A percentile compares a stretch with the other conserved stretches of the same genome.
These are phyloP conservation scores for Pomacea canaliculata DNA, from an alignment of 2,888 invertebrate genomes.

Conservation along the genomic window DNA sequence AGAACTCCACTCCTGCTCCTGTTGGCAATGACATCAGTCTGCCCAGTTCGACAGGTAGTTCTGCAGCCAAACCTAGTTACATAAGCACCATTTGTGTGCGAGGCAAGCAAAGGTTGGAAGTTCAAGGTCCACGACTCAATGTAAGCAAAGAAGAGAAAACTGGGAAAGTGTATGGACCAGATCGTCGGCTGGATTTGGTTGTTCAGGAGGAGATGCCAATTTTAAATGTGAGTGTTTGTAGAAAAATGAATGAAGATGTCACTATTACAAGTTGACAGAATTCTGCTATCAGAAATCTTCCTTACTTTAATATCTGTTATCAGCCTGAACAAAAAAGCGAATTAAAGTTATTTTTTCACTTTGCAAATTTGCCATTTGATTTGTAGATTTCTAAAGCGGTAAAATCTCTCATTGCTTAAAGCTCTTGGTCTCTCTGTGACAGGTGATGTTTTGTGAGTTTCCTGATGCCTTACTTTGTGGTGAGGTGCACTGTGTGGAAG, in stretches of 20 bases:
- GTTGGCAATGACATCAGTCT: conserved; percentile 8
- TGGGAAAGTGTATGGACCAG: conserved; percentile 73
- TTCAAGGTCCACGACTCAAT: conserved; percentile 75
- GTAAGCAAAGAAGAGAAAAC: conserved; percentile 72
- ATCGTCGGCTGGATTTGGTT: conserved; percentile 80
- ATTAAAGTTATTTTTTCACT: neutral
- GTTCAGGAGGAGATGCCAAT: conserved; percentile 86
- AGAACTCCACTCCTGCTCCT: conserved; percentile 28
- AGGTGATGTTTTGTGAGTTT: conserved; percentile 81
- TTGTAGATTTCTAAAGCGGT: neutral
- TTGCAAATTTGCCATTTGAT: neutral
- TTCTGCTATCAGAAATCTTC: neutral
- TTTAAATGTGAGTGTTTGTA: conserved; percentile 77
- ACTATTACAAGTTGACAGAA: no score
- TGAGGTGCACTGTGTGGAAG: conserved; percentile 79
- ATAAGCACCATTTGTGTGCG: conserved; percentile 60
- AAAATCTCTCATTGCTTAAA: no score
- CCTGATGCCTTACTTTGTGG: conserved; percentile 80
- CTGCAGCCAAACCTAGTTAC: conserved; percentile 49
- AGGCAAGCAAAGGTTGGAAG: conserved; percentile 69
- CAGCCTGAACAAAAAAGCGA: no score
- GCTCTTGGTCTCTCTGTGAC: conserved; percentile 27
- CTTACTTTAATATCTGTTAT: neutral
- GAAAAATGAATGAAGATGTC: neutral
- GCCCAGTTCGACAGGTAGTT: neutral